Percentiles rank a stretch among this genome's conserved stretches.
Evolutionary conservation across 2,888 invertebrate species (phyloP).

Genomic region (Lagria hirta): DNA sequence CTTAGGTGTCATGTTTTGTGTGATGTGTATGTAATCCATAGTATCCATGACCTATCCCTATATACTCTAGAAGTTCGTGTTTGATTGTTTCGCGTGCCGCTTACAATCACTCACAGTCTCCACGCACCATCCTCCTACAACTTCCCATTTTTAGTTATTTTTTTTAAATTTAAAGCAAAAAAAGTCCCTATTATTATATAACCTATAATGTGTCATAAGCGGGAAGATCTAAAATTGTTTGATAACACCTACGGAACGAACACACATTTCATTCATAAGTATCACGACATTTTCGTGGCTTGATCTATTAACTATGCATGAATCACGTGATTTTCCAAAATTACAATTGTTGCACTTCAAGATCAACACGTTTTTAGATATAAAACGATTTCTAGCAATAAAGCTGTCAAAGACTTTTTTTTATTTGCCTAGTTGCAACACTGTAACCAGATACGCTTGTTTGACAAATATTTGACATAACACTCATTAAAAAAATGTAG

Average conservation of each 20-base stretch:
- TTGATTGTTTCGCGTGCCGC: constrained; percentile 36
- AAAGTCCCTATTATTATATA: too few species aligned
- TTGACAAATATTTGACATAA: too few species aligned
- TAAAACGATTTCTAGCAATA: too few species aligned
- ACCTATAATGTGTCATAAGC: neutral
- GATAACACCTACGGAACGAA: neutral
- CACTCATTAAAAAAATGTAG: too few species aligned
- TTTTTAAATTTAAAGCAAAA: constrained; percentile 1
- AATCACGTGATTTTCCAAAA: too few species aligned
- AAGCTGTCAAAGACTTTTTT: too few species aligned
- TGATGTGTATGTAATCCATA: constrained; percentile 32
- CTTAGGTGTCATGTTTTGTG: constrained; percentile 31
- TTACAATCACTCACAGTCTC: constrained; percentile 29
- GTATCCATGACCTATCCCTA: constrained; percentile 34
- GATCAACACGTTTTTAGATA: too few species aligned
- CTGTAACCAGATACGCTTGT: too few species aligned
- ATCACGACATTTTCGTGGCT: constrained; percentile 9
- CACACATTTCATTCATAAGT: constrained; percentile 8
- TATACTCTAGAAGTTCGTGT: constrained; percentile 28
- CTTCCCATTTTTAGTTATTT: constrained; percentile 14
- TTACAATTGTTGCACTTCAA: too few species aligned
- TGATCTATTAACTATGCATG: constrained; percentile 6
- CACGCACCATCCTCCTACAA: constrained; percentile 28
- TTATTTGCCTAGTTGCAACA: too few species aligned
- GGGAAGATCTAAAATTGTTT: constrained; percentile 1